Evolutionary conservation across 2,888 invertebrate species (phyloP).

Genomic region (Andrena marginata): DNA sequence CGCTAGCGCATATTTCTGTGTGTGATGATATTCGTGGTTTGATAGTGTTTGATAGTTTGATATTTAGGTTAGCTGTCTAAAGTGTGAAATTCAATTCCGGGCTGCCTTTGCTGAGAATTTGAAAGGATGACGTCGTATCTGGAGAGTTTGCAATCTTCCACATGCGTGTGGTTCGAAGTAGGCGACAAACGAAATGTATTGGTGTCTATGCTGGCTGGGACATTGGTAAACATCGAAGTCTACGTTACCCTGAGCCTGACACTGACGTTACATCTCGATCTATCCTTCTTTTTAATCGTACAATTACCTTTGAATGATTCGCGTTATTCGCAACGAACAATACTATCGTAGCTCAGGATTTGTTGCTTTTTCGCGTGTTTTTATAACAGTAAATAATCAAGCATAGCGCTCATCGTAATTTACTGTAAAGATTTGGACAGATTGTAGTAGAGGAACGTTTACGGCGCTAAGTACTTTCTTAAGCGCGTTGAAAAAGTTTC

Average conservation of each 20-base stretch:
- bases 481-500: background rate
- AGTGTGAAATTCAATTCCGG: background rate
- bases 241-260: slow-evolving; percentile 1
- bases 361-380: background rate
- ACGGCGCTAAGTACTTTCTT: background rate
- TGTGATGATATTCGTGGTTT: slow-evolving; percentile 22
- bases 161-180: slow-evolving; percentile 94
- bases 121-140: slow-evolving; percentile 87
- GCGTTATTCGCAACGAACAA: background rate
- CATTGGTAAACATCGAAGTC: slow-evolving; percentile 89
- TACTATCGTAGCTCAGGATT: background rate
- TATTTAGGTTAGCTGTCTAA: slow-evolving; percentile 63
- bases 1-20: background rate
- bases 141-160: slow-evolving; percentile 91
- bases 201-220: slow-evolving; percentile 93
- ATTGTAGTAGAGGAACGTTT: no score
- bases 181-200: slow-evolving; percentile 95
- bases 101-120: slow-evolving; percentile 2
- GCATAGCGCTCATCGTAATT: slow-evolving; percentile 3
- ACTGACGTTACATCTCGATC: background rate
- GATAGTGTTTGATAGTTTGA: slow-evolving; percentile 39
- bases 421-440: no score
- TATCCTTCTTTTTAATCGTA: slow-evolving; percentile 18
- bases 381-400: background rate
- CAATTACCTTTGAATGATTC: background rate